Evolutionary conservation across 2,113 vertebrate genomes (phyloP).

Genomic region (Hemiscyllium ocellatum): DNA sequence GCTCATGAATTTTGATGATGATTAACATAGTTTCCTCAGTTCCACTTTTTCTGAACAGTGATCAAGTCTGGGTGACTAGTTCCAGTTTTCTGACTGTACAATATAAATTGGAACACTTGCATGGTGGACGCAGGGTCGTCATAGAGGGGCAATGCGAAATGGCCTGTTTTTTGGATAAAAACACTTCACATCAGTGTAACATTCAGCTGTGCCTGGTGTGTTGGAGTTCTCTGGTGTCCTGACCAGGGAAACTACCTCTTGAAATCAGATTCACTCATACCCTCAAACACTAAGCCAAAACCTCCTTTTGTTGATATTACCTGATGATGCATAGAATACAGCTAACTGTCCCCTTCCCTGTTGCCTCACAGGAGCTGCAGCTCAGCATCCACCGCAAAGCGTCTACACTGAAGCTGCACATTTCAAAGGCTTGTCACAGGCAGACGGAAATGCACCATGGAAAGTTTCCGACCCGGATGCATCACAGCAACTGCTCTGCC

Average conservation of each 20-base stretch:
- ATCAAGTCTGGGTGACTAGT: background rate
- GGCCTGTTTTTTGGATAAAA: slow-evolving; percentile 7
- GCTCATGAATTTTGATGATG: background rate
- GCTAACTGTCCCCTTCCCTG: no score
- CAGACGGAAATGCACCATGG: no score
- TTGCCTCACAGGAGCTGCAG: no score
- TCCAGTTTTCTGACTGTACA: background rate
- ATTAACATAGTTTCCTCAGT: background rate
- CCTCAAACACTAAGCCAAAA: background rate
- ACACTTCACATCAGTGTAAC: background rate
- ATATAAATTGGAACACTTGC: background rate
- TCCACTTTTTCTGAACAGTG: background rate
- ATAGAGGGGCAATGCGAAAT: background rate
- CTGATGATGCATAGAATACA: no score
- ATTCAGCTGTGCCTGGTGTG: background rate
- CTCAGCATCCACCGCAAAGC: no score
- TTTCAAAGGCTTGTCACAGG: no score
- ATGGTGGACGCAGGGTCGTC: background rate
- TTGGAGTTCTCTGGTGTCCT: background rate
- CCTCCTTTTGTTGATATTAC: background rate
- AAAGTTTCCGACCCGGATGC: no score
- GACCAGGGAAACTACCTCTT: background rate
- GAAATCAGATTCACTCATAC: background rate
- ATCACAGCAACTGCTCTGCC: no score
- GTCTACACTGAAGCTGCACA: no score